These are phyloP conservation scores for Sebastiscus tertius DNA, from an alignment of 2,797 vertebrate species.

Conservation along the genomic window DNA sequence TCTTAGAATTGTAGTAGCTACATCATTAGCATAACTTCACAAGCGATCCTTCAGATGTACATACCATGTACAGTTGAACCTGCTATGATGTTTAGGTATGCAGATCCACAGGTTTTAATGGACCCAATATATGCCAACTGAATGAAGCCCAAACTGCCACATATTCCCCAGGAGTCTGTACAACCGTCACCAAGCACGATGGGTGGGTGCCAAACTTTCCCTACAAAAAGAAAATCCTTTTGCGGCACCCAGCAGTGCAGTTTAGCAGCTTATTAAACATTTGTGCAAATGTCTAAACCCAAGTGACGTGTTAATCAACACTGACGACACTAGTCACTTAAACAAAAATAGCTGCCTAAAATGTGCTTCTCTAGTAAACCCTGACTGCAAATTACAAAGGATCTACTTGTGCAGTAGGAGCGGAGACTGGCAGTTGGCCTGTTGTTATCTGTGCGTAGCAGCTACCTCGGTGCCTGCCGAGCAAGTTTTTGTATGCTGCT, in stretches of 20 bases:
- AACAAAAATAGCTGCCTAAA: conserved; percentile 3
- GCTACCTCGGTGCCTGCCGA: conserved; percentile 24
- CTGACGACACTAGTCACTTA: background rate
- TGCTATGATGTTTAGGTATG: background rate
- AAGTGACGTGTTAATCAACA: background rate
- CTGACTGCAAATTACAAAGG: conserved; percentile 12
- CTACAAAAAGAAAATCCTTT: conserved; percentile 5
- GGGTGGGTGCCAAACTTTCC: background rate
- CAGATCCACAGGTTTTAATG: background rate
- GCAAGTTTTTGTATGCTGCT: conserved; percentile 27
- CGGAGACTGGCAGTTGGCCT: conserved; percentile 25
- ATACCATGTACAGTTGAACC: background rate
- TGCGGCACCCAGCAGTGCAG: background rate
- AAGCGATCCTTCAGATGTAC: background rate
- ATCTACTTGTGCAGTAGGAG: conserved; percentile 12
- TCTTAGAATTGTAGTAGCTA: background rate
- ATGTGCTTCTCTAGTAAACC: background rate
- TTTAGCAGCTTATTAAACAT: conserved; percentile 7
- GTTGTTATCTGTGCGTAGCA: conserved; percentile 28
- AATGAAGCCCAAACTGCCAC: background rate
- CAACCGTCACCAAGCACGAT: background rate
- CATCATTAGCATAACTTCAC: background rate
- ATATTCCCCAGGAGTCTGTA: background rate
- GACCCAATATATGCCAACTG: background rate
- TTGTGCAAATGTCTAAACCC: background rate